Evolutionary conservation across 2,888 invertebrate genomes (phyloP).

Genomic region (Xiphydria camelus): DNA sequence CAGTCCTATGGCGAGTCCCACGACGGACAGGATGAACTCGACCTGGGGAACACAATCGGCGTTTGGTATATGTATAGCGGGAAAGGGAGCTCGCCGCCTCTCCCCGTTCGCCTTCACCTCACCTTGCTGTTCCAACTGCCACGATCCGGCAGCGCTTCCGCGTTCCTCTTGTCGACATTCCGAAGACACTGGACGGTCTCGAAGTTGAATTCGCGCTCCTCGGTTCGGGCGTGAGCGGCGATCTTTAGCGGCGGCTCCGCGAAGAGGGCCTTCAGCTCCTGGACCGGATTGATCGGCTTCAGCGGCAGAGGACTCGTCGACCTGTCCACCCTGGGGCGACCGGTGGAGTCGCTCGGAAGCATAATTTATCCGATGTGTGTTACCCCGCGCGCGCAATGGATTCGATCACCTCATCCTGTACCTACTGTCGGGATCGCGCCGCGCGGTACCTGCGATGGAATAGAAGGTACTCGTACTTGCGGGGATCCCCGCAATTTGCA

Average conservation of each 20-base stretch:
- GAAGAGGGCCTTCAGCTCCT: slow-evolving; percentile 46
- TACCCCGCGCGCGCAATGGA: too few species aligned
- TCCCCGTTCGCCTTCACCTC: too few species aligned
- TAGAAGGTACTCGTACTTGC: too few species aligned
- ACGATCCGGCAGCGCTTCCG: slow-evolving; percentile 37
- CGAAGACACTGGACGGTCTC: slow-evolving; percentile 43
- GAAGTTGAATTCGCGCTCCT: slow-evolving; percentile 38
- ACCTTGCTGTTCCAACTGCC: slow-evolving; percentile 54
- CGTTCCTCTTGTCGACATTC: slow-evolving; percentile 16
- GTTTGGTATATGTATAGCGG: slow-evolving; percentile 2
- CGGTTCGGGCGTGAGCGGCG: slow-evolving; percentile 26
- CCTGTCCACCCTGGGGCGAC: slow-evolving; percentile 41
- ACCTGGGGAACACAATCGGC: slow-evolving; percentile 38
- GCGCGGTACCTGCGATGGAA: too few species aligned
- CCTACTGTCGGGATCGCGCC: too few species aligned
- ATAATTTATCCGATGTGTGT: slow-evolving; percentile 35
- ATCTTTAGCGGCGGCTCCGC: slow-evolving; percentile 31
- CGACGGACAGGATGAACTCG: slow-evolving; percentile 64
- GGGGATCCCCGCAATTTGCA: too few species aligned
- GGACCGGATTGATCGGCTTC: slow-evolving; percentile 37
- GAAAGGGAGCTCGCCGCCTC: background rate
- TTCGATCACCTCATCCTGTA: too few species aligned
- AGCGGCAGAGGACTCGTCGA: slow-evolving; percentile 46
- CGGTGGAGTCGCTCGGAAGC: slow-evolving; percentile 42
- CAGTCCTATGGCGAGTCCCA: slow-evolving; percentile 66